Base-by-base conservation (phyloP, 1,140 invertebrate genomes). In the Galendromus occidentalis region DNA sequence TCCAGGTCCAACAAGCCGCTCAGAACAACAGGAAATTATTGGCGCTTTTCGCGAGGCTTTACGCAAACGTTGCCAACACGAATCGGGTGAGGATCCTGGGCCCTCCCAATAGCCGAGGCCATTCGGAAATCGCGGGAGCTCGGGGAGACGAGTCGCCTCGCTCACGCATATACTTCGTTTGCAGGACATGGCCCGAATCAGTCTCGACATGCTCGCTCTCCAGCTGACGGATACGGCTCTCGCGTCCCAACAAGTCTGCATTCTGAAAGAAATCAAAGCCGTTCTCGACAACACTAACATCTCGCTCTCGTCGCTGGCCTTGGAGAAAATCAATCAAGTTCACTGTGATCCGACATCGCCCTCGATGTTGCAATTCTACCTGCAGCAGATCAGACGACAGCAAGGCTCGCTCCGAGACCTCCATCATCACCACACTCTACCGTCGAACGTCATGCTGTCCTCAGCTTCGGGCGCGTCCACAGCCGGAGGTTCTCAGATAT, bases 261-360 rank as follows among this genome's bases (percentile, higher is more conserved):
- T 89, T 65, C 74, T 89, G 65, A 79, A 85, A 66, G 86, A 88
- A 73, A 85, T 86, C 18, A 85, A 85, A 18, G 77, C 82, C 1
- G 78, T 89, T 14, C 51, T 59, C 25, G 51, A 59, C 22, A 29
- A 25, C 12, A 59, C 51, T 22, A 59, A 33, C 33, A 33, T 33
- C 17, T 59, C 51, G 9, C 51, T 59, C 25, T 59, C 51, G 12
- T 59, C 51, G 2, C 51, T 59, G 12, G 51, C 51, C 2, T 9
- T 59, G 22, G 51, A 59, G 6, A 59, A 59, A 22, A 59, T 59
- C 51, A 59, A 59, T 25, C 51, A 59, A 59, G 25, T 59, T 1
- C 51, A 59, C 20, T 25, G 25, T 59, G 51, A 59, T 22, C 51
- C 51, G 12, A 29, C 51, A 9, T 59, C 51, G 14, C 51, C 51